A percentile compares a stretch with the other conserved stretches of the same genome.
These are phyloP conservation scores for Dipodomys merriami DNA, from an alignment of 2,113 vertebrate species.

Conservation along the genomic window DNA sequence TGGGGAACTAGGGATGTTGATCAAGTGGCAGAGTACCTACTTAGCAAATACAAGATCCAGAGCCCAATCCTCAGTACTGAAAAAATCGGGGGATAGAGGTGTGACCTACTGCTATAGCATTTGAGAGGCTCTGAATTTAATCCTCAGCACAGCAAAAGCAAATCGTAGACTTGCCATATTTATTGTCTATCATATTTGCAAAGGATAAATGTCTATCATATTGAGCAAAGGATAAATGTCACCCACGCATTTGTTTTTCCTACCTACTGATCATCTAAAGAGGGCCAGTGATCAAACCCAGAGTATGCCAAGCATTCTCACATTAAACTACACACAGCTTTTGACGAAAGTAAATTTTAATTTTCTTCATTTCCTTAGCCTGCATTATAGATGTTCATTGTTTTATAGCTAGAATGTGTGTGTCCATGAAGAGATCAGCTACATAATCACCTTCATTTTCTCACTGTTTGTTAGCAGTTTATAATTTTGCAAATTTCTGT, in stretches of 20 bases:
- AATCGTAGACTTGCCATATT: neutral
- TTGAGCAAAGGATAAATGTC: neutral
- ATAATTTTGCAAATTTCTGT: constrained; percentile 1
- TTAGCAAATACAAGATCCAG: neutral
- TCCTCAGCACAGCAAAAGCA: neutral
- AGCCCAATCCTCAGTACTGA: neutral
- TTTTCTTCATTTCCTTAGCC: neutral
- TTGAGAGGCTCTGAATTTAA: neutral
- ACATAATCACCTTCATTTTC: constrained; percentile 37
- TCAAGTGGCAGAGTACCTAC: neutral
- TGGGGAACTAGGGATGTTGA: neutral
- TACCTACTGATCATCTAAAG: neutral
- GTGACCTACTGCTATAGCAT: too few species aligned
- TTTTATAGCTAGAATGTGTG: neutral
- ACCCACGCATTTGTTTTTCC: neutral
- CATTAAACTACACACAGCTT: neutral
- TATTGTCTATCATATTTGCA: neutral
- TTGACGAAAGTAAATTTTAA: neutral
- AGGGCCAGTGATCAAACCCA: neutral
- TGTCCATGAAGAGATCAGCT: neutral
- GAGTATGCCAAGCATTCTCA: neutral
- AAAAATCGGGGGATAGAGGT: too few species aligned
- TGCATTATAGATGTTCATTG: neutral
- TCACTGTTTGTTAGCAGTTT: constrained; percentile 9
- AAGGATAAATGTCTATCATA: neutral